Evolutionary conservation across 2,113 vertebrate genomes (phyloP).

Genomic region (Malurus elegans): DNA sequence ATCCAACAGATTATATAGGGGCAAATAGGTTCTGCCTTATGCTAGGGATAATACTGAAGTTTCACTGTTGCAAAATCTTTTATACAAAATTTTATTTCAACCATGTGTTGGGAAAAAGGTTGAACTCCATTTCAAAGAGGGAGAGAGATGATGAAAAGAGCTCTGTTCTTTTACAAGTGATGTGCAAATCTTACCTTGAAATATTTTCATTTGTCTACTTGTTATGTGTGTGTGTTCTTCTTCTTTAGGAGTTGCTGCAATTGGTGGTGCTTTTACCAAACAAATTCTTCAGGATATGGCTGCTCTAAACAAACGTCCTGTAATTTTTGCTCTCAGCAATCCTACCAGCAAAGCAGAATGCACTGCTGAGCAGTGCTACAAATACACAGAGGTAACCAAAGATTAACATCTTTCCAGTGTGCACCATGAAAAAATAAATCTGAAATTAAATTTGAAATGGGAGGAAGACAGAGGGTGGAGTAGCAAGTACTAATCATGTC

Average conservation of each 20-base stretch:
- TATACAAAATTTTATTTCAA: background rate
- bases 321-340: slow-evolving; percentile 98
- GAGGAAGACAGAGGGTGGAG: background rate
- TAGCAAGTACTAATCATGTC: background rate
- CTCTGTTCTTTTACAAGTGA: background rate
- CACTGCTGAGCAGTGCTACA: slow-evolving; percentile 95
- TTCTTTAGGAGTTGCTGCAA: slow-evolving; percentile 87
- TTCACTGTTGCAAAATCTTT: background rate
- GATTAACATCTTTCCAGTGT: background rate
- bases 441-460: background rate
- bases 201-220: background rate
- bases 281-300: slow-evolving; percentile 92
- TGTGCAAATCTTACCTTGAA: background rate
- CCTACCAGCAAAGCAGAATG: slow-evolving; percentile 98
- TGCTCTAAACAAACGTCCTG: slow-evolving; percentile 85
- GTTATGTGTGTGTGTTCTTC: background rate
- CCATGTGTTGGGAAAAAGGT: background rate
- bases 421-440: background rate
- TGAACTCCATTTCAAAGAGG: background rate
- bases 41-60: background rate
- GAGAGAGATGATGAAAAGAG: background rate
- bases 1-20: background rate
- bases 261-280: slow-evolving; percentile 89
- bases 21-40: background rate
- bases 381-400: slow-evolving; percentile 83